Conservation (phyloP, 1,140 invertebrate genomes). For the Venustaconcha ellipsiformis region DNA sequence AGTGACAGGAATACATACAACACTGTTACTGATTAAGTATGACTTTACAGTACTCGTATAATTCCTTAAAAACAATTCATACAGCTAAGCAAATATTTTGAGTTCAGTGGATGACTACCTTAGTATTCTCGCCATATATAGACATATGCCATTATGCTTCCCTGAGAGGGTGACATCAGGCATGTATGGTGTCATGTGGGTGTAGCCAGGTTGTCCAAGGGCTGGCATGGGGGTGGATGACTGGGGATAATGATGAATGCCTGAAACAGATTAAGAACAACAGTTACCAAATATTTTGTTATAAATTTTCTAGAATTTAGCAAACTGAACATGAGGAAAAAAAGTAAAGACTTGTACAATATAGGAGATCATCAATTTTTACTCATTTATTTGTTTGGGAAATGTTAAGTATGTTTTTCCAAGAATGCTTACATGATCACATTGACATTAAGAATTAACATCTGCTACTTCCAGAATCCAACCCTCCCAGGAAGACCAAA, state of each 20-base stretch:
- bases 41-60: neutral
- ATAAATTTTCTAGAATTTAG: too few species aligned
- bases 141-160: conserved; percentile 93
- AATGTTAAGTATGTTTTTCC: too few species aligned
- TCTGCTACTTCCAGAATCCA: too few species aligned
- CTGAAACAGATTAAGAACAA: conserved; percentile 32
- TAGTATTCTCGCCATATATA: conserved; percentile 88
- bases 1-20: neutral
- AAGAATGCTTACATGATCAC: too few species aligned
- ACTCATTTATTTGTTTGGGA: too few species aligned
- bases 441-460: too few species aligned
- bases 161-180: conserved; percentile 79
- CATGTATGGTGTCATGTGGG: conserved; percentile 36
- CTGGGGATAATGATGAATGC: conserved; percentile 49
- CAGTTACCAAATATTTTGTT: neutral
- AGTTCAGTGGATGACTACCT: conserved; percentile 63
- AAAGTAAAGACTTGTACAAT: neutral
- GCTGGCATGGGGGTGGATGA: conserved; percentile 51
- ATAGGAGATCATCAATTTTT: too few species aligned
- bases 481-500: too few species aligned
- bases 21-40: neutral
- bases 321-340: neutral
- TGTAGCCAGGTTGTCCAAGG: conserved; percentile 3
- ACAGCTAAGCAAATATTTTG: neutral
- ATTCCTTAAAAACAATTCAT: neutral